Evolutionary conservation across 1,140 invertebrate genomes (phyloP).

Genomic region (Drosophila kanapiae): DNA sequence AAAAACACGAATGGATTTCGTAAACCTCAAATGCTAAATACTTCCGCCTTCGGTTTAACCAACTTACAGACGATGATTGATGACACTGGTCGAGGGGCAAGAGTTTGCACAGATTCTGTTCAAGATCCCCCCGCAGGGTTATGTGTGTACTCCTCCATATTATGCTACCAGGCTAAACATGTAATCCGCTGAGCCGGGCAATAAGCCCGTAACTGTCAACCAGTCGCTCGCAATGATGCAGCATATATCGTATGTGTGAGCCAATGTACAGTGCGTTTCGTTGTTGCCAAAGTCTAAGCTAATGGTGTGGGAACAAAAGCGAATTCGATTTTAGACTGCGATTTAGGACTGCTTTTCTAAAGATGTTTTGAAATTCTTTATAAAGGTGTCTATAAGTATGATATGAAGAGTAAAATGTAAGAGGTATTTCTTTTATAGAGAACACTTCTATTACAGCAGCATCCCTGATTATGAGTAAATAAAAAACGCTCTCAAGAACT

Average conservation of each 20-base stretch:
- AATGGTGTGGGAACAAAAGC: not conserved
- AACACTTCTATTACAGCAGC: too few species aligned
- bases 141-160: constrained; percentile 15
- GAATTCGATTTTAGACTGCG: not conserved
- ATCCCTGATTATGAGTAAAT: too few species aligned
- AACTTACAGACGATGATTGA: constrained; percentile 66
- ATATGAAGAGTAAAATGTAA: too few species aligned
- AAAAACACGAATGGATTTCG: constrained; percentile 38
- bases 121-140: constrained; percentile 36
- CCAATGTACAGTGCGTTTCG: constrained; percentile 15
- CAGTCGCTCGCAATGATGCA: constrained; percentile 43
- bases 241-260: constrained; percentile 18
- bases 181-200: constrained; percentile 50
- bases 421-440: too few species aligned
- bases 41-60: constrained; percentile 61
- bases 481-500: not conserved
- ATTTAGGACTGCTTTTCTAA: too few species aligned
- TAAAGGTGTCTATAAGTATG: too few species aligned
- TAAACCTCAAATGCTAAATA: constrained; percentile 51
- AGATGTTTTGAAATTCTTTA: too few species aligned
- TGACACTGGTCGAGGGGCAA: constrained; percentile 44
- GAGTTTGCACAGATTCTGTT: constrained; percentile 54
- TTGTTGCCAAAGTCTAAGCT: not conserved
- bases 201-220: constrained; percentile 57
- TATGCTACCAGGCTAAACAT: constrained; percentile 37